Evolutionary conservation across 2,797 vertebrate species (phyloP).

Genomic region (Sebastes glaucus): DNA sequence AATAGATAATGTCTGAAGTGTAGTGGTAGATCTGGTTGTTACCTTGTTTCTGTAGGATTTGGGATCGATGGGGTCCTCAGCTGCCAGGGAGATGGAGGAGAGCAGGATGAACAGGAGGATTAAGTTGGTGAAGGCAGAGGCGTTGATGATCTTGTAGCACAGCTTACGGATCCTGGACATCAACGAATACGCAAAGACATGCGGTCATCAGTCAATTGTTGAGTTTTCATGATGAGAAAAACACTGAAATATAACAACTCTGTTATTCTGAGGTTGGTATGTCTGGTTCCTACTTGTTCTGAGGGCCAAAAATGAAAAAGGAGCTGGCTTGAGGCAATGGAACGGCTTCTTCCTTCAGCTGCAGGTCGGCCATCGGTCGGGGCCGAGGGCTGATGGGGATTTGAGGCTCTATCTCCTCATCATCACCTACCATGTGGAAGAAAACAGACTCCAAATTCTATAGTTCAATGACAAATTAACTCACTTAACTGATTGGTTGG

Average conservation of each 20-base stretch:
- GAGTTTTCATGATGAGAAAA: background rate
- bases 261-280: background rate
- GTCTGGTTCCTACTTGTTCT: conserved; percentile 89
- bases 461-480: background rate
- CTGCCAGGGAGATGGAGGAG: conserved; percentile 95
- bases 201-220: background rate
- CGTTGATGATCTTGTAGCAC: conserved; percentile 94
- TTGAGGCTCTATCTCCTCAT: conserved; percentile 97
- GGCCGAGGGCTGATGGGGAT: conserved; percentile 94
- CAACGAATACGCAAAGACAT: background rate
- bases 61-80: conserved; percentile 95
- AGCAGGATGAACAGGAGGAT: conserved; percentile 98
- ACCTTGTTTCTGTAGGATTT: conserved; percentile 95
- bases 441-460: background rate
- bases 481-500: background rate
- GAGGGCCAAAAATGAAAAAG: conserved; percentile 97
- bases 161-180: conserved; percentile 90
- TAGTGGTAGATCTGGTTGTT: background rate
- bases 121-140: conserved; percentile 97
- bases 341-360: conserved; percentile 96
- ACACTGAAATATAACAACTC: background rate
- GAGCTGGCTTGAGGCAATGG: conserved; percentile 95
- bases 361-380: conserved; percentile 94
- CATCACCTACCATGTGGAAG: conserved; percentile 85
- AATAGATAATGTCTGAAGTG: background rate